phyloP scores from a whole-genome alignment of 2,113 vertebrate genomes.

The Corythornis madagascariensis region DNA sequence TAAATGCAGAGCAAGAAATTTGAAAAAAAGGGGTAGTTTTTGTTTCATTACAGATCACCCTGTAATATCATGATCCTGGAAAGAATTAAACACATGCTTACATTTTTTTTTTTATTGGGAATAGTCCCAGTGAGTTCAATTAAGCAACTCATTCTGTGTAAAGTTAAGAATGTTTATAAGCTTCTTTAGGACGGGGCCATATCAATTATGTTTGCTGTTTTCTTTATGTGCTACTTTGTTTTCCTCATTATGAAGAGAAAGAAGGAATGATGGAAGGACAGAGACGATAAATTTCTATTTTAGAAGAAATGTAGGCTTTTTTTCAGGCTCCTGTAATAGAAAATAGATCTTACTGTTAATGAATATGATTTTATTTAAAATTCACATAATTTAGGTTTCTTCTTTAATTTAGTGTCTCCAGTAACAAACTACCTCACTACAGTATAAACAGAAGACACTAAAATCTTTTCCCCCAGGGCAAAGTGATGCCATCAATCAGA shows the following conservation, averaged over 20 bases:
- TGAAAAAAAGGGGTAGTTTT: neutral
- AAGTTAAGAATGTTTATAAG: neutral
- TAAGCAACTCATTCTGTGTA: neutral
- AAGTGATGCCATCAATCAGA: conserved; percentile 17
- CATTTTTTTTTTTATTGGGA: neutral
- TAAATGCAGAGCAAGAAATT: neutral
- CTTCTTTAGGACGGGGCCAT: neutral
- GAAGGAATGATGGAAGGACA: neutral
- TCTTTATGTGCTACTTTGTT: conserved; percentile 5
- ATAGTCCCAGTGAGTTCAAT: neutral
- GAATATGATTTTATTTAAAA: conserved; percentile 40
- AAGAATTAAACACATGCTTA: neutral
- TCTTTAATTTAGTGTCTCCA: neutral
- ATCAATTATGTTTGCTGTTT: neutral
- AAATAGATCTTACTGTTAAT: neutral
- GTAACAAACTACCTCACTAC: neutral
- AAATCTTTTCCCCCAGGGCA: conserved; percentile 7
- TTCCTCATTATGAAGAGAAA: neutral
- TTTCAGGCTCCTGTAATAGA: neutral
- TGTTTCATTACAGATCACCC: conserved; percentile 8
- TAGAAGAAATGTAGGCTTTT: neutral
- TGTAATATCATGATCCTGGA: neutral
- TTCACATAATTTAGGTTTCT: neutral
- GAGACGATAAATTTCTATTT: neutral
- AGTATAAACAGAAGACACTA: neutral